Conservation (phyloP, 1,140 invertebrate species). For the Archivesica marissinica region DNA sequence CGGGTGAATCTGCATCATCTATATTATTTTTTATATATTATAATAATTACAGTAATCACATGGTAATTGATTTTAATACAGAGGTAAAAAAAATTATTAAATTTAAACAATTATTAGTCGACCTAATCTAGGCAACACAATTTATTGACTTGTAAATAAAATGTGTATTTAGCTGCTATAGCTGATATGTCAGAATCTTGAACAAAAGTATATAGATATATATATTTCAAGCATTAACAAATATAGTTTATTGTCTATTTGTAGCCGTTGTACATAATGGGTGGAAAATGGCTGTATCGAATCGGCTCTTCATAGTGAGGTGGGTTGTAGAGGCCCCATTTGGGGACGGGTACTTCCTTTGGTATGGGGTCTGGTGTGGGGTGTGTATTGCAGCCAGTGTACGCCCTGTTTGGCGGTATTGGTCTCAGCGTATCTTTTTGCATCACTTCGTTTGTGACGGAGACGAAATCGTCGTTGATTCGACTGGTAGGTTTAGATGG, state of each 20-base stretch:
- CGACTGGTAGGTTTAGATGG: constrained; percentile 79
- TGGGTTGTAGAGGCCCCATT: constrained; percentile 80
- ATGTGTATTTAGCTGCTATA: too few species aligned
- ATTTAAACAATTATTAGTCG: background rate
- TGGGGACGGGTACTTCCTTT: constrained; percentile 76
- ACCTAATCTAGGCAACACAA: background rate
- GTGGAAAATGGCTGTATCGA: constrained; percentile 76
- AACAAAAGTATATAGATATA: too few species aligned
- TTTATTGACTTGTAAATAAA: background rate
- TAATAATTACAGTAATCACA: too few species aligned
- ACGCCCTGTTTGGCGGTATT: constrained; percentile 75
- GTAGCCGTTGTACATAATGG: constrained; percentile 77
- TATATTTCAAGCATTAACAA: too few species aligned
- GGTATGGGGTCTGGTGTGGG: constrained; percentile 74
- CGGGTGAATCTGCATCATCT: too few species aligned
- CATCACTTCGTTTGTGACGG: constrained; percentile 76
- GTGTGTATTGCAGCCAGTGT: constrained; percentile 70
- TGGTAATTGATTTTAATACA: background rate
- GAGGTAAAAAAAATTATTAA: background rate
- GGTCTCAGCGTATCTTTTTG: constrained; percentile 74
- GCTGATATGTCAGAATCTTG: too few species aligned
- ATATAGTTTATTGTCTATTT: constrained; percentile 6
- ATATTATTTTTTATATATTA: too few species aligned
- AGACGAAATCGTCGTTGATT: constrained; percentile 73
- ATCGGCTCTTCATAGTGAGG: constrained; percentile 78